Conservation (phyloP, 2,797 vertebrate species). For the Leontopithecus rosalia region DNA sequence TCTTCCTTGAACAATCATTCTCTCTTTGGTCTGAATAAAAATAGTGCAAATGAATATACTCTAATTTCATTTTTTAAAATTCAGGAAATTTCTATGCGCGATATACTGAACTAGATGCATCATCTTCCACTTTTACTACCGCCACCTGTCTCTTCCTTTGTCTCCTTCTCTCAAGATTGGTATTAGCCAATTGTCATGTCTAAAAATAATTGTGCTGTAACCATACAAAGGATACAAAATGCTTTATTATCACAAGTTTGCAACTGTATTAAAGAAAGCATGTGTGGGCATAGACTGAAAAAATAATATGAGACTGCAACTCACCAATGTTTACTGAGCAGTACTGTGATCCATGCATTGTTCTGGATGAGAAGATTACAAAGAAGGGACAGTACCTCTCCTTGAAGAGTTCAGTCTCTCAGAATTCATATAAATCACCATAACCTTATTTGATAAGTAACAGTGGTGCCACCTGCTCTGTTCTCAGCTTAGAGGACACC, state of each 20-base stretch:
- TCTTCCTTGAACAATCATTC: background rate
- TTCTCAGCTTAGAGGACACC: background rate
- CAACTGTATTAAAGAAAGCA: background rate
- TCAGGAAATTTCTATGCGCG: background rate
- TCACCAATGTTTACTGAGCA: background rate
- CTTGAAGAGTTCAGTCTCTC: background rate
- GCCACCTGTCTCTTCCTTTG: background rate
- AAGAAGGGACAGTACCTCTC: constrained; percentile 6
- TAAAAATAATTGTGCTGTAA: background rate
- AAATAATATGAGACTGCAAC: background rate
- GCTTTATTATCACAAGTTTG: background rate
- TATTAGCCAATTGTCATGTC: background rate
- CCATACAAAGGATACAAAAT: constrained; percentile 29
- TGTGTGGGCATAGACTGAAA: background rate
- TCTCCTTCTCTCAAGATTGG: background rate
- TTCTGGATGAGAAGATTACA: background rate
- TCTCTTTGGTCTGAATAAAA: background rate
- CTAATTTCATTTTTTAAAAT: constrained; percentile 20
- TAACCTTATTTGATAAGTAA: constrained; percentile 21
- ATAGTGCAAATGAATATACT: background rate
- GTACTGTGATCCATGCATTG: background rate
- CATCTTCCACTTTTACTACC: background rate
- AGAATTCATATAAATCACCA: background rate
- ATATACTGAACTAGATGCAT: background rate
- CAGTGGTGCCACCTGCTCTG: background rate